phyloP scores from a whole-genome alignment of 2,797 vertebrate genomes.

The Anguilla marmorata region DNA sequence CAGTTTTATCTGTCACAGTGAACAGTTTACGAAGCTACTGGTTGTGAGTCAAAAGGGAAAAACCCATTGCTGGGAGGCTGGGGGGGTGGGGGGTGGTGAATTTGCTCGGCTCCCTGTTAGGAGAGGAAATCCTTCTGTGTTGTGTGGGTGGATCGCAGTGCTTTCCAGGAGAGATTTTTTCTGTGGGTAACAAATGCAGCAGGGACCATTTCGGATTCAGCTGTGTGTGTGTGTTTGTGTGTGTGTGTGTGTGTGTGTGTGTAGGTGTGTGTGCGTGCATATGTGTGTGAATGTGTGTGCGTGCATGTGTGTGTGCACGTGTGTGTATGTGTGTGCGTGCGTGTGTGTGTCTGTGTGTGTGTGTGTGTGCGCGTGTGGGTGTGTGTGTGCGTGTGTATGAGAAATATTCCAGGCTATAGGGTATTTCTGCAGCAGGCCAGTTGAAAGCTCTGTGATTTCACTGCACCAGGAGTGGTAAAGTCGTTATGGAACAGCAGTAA shows the following conservation, averaged over 20 bases:
- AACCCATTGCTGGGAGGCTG: not conserved
- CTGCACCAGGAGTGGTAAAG: conserved; percentile 9
- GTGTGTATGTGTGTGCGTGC: not conserved
- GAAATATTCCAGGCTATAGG: not conserved
- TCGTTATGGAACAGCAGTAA: conserved; percentile 16
- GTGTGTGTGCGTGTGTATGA: not conserved
- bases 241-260: not conserved
- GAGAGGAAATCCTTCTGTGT: not conserved
- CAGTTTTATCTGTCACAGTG: conserved; percentile 5
- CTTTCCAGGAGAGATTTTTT: conserved; percentile 8
- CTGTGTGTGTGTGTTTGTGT: not conserved
- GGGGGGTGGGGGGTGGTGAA: not conserved
- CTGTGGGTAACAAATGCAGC: not conserved
- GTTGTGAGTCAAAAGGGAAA: not conserved
- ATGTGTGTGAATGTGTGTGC: not conserved
- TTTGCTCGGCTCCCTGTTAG: not conserved
- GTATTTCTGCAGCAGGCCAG: not conserved
- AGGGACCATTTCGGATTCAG: not conserved
- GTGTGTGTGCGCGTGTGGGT: not conserved
- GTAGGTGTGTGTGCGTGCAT: not conserved
- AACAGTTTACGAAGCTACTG: not conserved
- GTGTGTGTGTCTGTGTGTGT: not conserved
- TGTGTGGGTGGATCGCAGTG: not conserved
- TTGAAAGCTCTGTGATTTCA: conserved; percentile 4
- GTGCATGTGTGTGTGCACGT: too few relatives aligned